Percentiles rank a stretch among this genome's conserved stretches.
These are phyloP conservation scores for Horisme vitalbata DNA, from an alignment of 2,888 invertebrate species.

Conservation along the genomic window DNA sequence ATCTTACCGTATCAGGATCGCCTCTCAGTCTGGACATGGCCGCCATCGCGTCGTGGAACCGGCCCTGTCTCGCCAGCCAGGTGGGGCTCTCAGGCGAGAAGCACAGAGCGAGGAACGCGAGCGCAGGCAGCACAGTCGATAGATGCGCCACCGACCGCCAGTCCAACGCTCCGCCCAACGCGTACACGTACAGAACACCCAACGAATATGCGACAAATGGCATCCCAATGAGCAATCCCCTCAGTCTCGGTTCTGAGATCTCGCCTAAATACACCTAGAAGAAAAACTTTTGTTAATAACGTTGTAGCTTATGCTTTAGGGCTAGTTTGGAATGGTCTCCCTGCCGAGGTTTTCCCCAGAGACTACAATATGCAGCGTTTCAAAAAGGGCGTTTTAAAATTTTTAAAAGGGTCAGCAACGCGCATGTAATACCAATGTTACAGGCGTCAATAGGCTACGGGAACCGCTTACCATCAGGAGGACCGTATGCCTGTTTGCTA, in stretches of 20 bases:
- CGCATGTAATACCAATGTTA: no score
- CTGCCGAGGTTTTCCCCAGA: no score
- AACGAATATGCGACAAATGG: constrained; percentile 89
- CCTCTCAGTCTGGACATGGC: constrained; percentile 85
- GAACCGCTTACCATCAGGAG: no score
- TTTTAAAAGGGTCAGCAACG: no score
- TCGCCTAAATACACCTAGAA: constrained; percentile 89
- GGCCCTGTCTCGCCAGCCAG: constrained; percentile 86
- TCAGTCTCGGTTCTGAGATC: constrained; percentile 87
- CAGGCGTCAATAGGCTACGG: no score
- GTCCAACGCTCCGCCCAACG: constrained; percentile 85
- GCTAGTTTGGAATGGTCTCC: no score
- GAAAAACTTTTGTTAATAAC: no score
- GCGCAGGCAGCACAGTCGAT: constrained; percentile 82
- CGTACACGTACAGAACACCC: constrained; percentile 89
- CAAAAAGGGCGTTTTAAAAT: no score
- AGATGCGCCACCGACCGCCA: constrained; percentile 88
- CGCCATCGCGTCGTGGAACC: constrained; percentile 78
- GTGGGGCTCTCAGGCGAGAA: constrained; percentile 89
- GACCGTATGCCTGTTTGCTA: no score
- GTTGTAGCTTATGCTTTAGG: no score
- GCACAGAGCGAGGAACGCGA: constrained; percentile 84
- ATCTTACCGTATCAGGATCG: constrained; percentile 79
- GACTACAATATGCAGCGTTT: no score
- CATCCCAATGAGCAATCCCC: constrained; percentile 87